These are phyloP conservation scores for Pogonocichla stellata DNA, from an alignment of 2,113 vertebrate genomes.

Conservation along the genomic window DNA sequence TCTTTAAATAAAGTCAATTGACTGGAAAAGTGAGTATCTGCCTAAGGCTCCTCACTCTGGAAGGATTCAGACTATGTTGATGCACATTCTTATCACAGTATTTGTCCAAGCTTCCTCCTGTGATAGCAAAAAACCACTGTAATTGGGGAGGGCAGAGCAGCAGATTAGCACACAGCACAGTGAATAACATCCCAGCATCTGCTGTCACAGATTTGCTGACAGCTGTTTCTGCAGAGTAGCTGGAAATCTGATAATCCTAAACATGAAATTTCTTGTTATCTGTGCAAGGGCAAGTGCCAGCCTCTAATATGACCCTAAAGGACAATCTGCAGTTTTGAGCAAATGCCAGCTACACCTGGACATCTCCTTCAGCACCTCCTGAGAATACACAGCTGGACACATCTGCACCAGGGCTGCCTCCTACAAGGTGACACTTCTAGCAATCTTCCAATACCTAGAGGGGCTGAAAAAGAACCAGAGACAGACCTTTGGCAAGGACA, in stretches of 20 bases:
- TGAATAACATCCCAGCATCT: conserved; percentile 48
- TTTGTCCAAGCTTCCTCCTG: not conserved
- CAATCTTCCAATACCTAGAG: not conserved
- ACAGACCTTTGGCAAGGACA: not conserved
- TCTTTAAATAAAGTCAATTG: conserved; percentile 26
- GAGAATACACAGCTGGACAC: not conserved
- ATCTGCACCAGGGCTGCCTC: not conserved
- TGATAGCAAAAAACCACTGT: not conserved
- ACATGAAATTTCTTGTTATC: conserved; percentile 48
- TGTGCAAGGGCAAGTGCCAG: not conserved
- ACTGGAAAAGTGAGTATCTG: conserved; percentile 2
- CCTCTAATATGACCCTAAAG: not conserved
- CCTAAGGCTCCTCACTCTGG: not conserved
- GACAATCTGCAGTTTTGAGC: not conserved
- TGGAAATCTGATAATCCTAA: conserved; percentile 54
- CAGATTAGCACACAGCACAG: conserved; percentile 26
- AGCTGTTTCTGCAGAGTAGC: conserved; percentile 46
- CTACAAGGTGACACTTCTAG: not conserved
- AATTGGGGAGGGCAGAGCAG: conserved; percentile 4
- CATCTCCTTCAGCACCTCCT: not conserved
- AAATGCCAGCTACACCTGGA: not conserved
- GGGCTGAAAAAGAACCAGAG: not conserved
- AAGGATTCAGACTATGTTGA: not conserved
- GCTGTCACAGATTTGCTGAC: conserved; percentile 61
- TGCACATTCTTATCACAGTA: not conserved